Base-by-base conservation (phyloP, 2,113 vertebrate species). In the Austrofundulus limnaeus region DNA sequence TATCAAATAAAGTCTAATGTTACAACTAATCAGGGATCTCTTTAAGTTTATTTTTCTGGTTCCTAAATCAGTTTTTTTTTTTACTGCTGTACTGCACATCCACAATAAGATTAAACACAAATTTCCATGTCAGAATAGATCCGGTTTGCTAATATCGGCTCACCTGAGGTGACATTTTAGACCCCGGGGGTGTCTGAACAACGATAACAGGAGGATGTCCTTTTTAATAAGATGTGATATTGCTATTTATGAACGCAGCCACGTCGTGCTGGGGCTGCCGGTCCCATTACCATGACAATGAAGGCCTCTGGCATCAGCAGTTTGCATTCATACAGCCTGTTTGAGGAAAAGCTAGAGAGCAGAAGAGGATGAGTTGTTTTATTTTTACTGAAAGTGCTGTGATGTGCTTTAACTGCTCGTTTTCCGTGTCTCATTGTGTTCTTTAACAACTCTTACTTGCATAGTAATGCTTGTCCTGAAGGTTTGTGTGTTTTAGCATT, bases 281-380 rank as follows among this genome's bases (percentile, higher is more conserved):
- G 63, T 72, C 15, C 61, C 57, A 90, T 92, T 92, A 89, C 73
- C 90, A 92, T 92, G 84, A 91, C 87, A 92, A 92, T 90, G 84
- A 77, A 64, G 42, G 86, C 89, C 86, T 75, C 81, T 79, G 85
- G 87, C 83, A 66, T 59, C 42, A n/a, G 82, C 68, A 61, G 66
- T 56, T 59, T 78, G 70, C 62, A 53, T 60, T 80, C 68, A 81
- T 78, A 72, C 72, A 49, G 77, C 46, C 10, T 70, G 69, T 79
- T 80, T 84, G 83, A 88, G 77, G 83, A 84, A 85, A 84, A 80
- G 75, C 81, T 80, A 64, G 52, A 74, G 85, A 77, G 76, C 46
- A 73, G 77, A 79, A 48, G 57, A 75, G 59, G 69, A 43, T 48
- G 68, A n/a, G n/a, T n/a, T 51, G 70, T 73, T 85, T 79, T 78